phyloP scores from a whole-genome alignment of 2,888 invertebrate species.

The Miltochrista miniata region DNA sequence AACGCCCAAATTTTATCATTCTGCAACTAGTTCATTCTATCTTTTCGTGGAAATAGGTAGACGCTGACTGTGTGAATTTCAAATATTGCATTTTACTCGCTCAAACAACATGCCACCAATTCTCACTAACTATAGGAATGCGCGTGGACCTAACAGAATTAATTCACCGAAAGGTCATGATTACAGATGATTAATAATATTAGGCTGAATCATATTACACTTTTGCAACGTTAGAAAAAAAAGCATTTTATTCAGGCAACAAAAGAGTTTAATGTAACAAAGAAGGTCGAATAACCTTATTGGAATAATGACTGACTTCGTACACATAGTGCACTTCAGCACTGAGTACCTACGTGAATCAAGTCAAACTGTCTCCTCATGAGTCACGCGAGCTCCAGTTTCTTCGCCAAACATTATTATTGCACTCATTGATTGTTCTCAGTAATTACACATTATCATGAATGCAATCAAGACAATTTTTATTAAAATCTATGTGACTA shows the following conservation, averaged over 20 bases:
- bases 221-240: conserved; percentile 9
- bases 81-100: too few species aligned
- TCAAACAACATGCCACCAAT: too few species aligned
- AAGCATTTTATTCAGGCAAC: conserved; percentile 4
- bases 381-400: conserved; percentile 38
- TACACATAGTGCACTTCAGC: conserved; percentile 15
- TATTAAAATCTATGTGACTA: neutral
- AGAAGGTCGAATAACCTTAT: conserved; percentile 22
- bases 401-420: conserved; percentile 29
- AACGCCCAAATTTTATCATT: too few species aligned
- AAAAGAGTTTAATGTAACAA: conserved; percentile 32
- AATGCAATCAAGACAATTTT: conserved; percentile 21
- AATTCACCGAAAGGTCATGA: neutral
- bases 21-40: too few species aligned
- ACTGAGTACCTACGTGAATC: conserved; percentile 24
- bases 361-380: conserved; percentile 20
- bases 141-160: too few species aligned
- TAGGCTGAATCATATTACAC: conserved; percentile 4
- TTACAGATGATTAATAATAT: neutral
- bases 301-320: conserved; percentile 29
- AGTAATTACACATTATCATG: conserved; percentile 1
- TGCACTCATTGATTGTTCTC: conserved; percentile 29
- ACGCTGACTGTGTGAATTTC: too few species aligned
- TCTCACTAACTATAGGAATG: too few species aligned
- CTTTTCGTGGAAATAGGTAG: too few species aligned